These are phyloP conservation scores for Tachycineta bicolor DNA, from an alignment of 2,113 vertebrate species.

Conservation along the genomic window DNA sequence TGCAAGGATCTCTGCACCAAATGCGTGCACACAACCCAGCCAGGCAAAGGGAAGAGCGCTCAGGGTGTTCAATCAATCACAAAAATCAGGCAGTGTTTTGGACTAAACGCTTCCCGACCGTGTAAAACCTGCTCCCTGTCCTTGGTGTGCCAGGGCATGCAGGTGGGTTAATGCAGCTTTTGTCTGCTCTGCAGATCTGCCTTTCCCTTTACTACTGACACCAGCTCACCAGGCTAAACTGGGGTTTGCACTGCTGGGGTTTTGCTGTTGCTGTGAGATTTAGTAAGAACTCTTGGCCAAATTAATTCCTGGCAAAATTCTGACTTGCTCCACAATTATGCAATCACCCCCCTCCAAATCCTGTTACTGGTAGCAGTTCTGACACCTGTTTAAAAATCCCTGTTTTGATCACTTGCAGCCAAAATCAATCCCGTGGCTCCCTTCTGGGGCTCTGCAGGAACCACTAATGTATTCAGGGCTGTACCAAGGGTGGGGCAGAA, in stretches of 20 bases:
- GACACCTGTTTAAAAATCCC: not conserved
- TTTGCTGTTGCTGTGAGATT: not conserved
- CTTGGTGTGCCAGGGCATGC: not conserved
- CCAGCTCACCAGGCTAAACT: not conserved
- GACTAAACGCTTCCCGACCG: not conserved
- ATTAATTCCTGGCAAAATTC: constrained; percentile 2
- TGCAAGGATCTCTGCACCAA: not conserved
- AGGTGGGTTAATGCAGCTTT: not conserved
- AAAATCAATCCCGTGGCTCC: not conserved
- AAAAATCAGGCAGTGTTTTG: not conserved
- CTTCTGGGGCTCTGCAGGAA: not conserved
- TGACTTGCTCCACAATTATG: not conserved
- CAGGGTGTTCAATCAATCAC: not conserved
- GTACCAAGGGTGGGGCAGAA: not conserved
- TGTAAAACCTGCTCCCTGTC: not conserved
- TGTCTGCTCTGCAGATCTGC: not conserved
- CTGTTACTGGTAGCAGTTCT: not conserved
- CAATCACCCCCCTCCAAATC: not conserved
- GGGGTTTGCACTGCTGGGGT: not conserved
- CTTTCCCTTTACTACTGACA: not conserved
- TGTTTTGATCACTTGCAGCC: not conserved
- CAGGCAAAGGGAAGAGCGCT: not conserved
- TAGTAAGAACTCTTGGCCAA: not conserved
- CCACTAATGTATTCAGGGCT: not conserved
- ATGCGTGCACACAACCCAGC: not conserved